These are phyloP conservation scores for Drosophila seclusa DNA, from an alignment of 2,888 invertebrate genomes.

Conservation along the genomic window DNA sequence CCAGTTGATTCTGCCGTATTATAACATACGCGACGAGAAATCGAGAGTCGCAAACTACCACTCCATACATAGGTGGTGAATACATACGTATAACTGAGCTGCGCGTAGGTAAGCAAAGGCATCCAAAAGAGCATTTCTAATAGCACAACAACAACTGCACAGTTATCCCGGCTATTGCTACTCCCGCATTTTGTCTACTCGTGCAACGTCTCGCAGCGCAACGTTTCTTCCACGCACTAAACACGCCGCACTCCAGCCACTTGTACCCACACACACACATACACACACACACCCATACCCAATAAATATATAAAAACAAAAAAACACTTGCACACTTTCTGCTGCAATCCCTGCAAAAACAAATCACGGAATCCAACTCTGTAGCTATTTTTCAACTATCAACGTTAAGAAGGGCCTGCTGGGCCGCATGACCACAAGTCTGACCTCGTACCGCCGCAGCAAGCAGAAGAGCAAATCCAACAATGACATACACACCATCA, in stretches of 20 bases:
- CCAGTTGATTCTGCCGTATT: slow-evolving; percentile 50
- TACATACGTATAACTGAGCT: not conserved
- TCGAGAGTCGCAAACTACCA: slow-evolving; percentile 34
- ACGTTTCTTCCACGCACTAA: slow-evolving; percentile 35
- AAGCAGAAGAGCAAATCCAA: slow-evolving; percentile 84
- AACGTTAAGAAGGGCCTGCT: slow-evolving; percentile 84
- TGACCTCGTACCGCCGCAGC: slow-evolving; percentile 84
- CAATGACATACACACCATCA: slow-evolving; percentile 82
- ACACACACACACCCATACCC: slow-evolving; percentile 11
- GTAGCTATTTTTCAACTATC: slow-evolving; percentile 84
- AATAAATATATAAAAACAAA: not conserved
- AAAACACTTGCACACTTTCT: slow-evolving; percentile 26
- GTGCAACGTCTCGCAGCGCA: slow-evolving; percentile 21
- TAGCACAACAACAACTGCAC: slow-evolving; percentile 43
- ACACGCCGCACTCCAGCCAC: slow-evolving; percentile 21
- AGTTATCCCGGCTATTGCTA: not conserved
- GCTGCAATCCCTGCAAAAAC: slow-evolving; percentile 14
- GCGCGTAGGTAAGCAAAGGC: slow-evolving; percentile 49
- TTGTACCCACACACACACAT: slow-evolving; percentile 4
- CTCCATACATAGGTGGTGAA: slow-evolving; percentile 6
- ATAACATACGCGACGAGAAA: slow-evolving; percentile 25
- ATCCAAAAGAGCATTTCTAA: slow-evolving; percentile 12
- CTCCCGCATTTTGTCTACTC: slow-evolving; percentile 2
- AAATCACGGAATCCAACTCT: slow-evolving; percentile 14
- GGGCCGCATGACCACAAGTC: slow-evolving; percentile 84